phyloP scores from a whole-genome alignment of 2,888 invertebrate genomes.

The Polydrusus cervinus region DNA sequence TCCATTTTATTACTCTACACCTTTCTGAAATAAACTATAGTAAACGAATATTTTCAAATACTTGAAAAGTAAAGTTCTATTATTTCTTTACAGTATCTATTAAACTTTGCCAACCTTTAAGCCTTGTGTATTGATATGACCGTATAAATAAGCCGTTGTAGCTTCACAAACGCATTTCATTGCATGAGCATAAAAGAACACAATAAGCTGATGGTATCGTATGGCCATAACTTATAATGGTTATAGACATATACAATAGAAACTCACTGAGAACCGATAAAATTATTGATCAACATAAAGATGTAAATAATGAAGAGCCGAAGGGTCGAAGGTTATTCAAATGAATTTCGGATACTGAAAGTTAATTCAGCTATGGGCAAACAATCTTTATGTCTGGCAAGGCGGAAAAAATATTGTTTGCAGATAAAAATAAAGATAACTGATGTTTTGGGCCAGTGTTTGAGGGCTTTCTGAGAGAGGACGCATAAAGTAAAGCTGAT shows the following conservation, averaged over 20 bases:
- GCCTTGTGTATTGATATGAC: slow-evolving; percentile 39
- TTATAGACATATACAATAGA: slow-evolving; percentile 62
- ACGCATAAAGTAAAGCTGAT: background rate
- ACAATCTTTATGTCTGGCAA: slow-evolving; percentile 45
- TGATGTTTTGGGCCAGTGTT: slow-evolving; percentile 19
- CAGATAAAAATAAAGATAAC: slow-evolving; percentile 28
- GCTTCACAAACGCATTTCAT: slow-evolving; percentile 47
- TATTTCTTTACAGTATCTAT: slow-evolving; percentile 34
- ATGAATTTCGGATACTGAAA: slow-evolving; percentile 57
- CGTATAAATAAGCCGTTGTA: slow-evolving; percentile 51
- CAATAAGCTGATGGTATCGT: slow-evolving; percentile 64
- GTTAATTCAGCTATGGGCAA: slow-evolving; percentile 47
- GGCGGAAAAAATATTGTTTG: slow-evolving; percentile 46
- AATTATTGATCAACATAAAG: slow-evolving; percentile 64
- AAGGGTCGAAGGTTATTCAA: slow-evolving; percentile 66
- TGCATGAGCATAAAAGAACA: slow-evolving; percentile 59
- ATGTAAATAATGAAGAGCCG: slow-evolving; percentile 64
- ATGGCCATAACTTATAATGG: slow-evolving; percentile 64
- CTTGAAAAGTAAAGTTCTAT: background rate
- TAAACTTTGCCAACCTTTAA: slow-evolving; percentile 38
- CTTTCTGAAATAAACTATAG: no score
- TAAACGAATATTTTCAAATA: background rate
- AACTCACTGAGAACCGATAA: slow-evolving; percentile 62
- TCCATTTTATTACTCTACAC: no score
- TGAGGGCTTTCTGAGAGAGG: background rate